Base-by-base conservation (phyloP, 2,797 vertebrate species). In the Mormyrus hasselquistii region DNA sequence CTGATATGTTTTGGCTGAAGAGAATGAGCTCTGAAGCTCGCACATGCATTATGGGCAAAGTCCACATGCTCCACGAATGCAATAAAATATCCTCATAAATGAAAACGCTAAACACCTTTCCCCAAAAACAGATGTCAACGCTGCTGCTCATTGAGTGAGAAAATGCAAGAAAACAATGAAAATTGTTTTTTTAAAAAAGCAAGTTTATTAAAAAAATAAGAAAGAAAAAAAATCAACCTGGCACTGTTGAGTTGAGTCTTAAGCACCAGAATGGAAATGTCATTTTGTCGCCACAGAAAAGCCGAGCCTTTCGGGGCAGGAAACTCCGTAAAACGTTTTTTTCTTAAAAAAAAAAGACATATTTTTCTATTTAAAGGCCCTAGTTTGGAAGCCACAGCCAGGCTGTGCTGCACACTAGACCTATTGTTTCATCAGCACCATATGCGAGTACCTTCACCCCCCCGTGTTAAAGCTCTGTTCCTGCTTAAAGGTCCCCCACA, bases 341-440 rank as follows among this genome's bases (percentile, higher is more conserved):
- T 4, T 53, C 57, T 57, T 57, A 69, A 65, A 87, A 53, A 59
- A 92, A 91, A 91, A 91, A 41, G 90, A 92, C 89, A 91, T 90
- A 92, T 92, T 93, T 94, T 93, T 94, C 94, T 95, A 94, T 95
- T 96, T 94, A 95, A 94, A 94, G 94, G 92, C 89, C 79, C 90
- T 59, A 59, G 55, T 59, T 59, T 59, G 55, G 55, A 59, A 59
- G 55, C 55, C 55, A 92, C 92, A 93, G 94, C 92, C 94, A 95
- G 94, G 92, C 92, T 91, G 90, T 91, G 91, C 92, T 92, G 93
- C 94, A 96, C 95, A 96, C 93, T 95, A 93, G 93, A 91, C 82
- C 93, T 94, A 94, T 96, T 96, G 95, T 96, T 95, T 95, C 93
- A 92, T 91, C 89, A 92, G 92, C 93, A 93, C 94, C 94, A 95